Evolutionary conservation across 1,140 invertebrate species (phyloP).

Genomic region (Araneus ventricosus): DNA sequence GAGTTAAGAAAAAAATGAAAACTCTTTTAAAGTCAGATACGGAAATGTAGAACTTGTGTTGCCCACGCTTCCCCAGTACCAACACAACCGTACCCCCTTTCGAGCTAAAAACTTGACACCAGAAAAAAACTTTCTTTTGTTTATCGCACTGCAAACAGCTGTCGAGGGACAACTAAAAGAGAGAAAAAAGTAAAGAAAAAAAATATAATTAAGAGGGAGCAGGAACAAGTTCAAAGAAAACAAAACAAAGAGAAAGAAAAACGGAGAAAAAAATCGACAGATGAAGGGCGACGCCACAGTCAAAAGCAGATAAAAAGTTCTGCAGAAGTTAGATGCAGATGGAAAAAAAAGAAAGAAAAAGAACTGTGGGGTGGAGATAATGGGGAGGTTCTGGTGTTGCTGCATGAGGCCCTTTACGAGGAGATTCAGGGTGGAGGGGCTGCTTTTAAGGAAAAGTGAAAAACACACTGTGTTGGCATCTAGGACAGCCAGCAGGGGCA

Average conservation of each 20-base stretch:
- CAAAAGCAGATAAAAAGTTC: not conserved
- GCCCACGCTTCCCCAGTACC: not conserved
- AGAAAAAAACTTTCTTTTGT: conserved; percentile 21
- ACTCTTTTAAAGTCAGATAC: too few relatives aligned
- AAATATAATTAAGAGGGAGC: not conserved
- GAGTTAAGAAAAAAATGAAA: too few relatives aligned
- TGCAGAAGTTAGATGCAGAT: conserved; percentile 21
- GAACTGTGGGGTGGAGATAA: not conserved
- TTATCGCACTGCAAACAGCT: not conserved
- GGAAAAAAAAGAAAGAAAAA: not conserved
- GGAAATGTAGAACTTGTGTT: not conserved
- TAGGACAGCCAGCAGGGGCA: not conserved
- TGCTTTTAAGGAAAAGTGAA: not conserved
- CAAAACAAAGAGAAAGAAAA: not conserved
- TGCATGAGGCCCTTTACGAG: not conserved
- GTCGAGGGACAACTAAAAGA: not conserved
- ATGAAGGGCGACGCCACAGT: conserved; percentile 13
- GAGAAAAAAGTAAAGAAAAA: not conserved
- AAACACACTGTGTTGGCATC: not conserved
- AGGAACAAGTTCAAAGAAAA: conserved; percentile 1
- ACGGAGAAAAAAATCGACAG: not conserved
- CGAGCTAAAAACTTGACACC: not conserved
- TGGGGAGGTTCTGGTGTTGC: not conserved
- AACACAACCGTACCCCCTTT: not conserved
- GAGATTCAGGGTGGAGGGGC: not conserved